phyloP scores from a whole-genome alignment of 2,888 invertebrate species.

The Trissolcus japonicus region DNA sequence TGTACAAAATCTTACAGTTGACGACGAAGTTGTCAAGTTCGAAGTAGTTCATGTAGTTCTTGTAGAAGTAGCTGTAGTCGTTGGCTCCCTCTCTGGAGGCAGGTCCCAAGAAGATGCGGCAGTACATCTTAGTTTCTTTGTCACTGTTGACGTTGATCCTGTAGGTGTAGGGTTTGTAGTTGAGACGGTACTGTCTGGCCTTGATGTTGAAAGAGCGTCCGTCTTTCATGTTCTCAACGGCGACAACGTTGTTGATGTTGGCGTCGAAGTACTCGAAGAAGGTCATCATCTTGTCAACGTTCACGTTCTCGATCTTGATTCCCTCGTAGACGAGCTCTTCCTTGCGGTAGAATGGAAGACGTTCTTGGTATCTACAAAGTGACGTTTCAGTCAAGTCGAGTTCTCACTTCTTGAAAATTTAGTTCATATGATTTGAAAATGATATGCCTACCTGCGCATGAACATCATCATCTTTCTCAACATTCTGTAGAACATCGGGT shows the following conservation, averaged over 20 bases:
- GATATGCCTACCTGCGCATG: conserved; percentile 66
- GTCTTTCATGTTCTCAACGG: conserved; percentile 76
- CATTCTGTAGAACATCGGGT: conserved; percentile 84
- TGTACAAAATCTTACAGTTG: conserved; percentile 75
- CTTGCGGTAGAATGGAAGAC: conserved; percentile 79
- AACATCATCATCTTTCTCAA: conserved; percentile 81
- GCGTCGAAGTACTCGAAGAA: conserved; percentile 83
- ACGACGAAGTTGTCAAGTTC: conserved; percentile 80
- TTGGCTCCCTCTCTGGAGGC: conserved; percentile 79
- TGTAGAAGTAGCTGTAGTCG: conserved; percentile 76
- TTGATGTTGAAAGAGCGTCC: conserved; percentile 78
- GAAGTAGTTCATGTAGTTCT: conserved; percentile 78
- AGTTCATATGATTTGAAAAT: neutral
- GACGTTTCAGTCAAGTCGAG: neutral
- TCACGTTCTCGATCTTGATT: conserved; percentile 81
- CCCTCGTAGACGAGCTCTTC: conserved; percentile 80
- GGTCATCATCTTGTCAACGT: conserved; percentile 82
- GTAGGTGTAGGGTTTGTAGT: conserved; percentile 83
- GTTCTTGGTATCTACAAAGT: conserved; percentile 77
- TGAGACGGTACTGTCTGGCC: conserved; percentile 83
- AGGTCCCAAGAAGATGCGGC: conserved; percentile 84
- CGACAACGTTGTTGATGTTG: conserved; percentile 81
- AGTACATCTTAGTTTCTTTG: conserved; percentile 78
- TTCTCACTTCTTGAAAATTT: neutral
- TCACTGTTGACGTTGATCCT: conserved; percentile 81